Base-by-base conservation (phyloP, 2,797 vertebrate species). In the Triplophysa bombifrons region DNA sequence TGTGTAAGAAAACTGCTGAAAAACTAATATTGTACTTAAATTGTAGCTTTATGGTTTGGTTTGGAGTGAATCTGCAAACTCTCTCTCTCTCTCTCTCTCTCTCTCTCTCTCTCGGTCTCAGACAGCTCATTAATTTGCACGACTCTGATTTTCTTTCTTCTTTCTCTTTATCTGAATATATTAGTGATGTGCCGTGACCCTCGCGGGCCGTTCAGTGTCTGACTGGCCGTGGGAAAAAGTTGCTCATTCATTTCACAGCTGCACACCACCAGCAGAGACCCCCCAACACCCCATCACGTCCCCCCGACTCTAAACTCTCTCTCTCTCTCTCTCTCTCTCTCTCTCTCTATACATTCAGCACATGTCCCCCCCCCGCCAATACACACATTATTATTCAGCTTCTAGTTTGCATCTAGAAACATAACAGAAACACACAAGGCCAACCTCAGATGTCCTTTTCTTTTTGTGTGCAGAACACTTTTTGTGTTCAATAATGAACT, bases 141-240 rank as follows among this genome's bases (percentile, higher is more conserved):
- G 88, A 91, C 86, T 90, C 91, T 88, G 84, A 88, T 80, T 75
- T 80, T 82, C 76, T 55, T 46, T 82, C 11, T n/a, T 80, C 73
- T 76, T 64, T 85, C 83, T 85, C 79, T 80, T 76, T 85, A 80
- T 85, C 93, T 91, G 94, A 95, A 91, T 94, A 92, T 93, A 93
- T 95, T 93, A 94, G 94, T 83, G 90, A 89, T 90, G 93, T 94
- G 94, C 94, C 93, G 92, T 95, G 95, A 96, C 95, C 96, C 93
- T 90, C 86, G 91, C 87, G 87, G 93, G 91, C 88, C 93, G 93
- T 94, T 93, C 92, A 85, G 89, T 92, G 88, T 95, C 93, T 92
- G 90, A 92, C 94, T 90, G 95, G 94, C 92, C 96, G 96, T 96
- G 96, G 95, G 96, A 97, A 97, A 96, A 96, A 95, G 94, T 92